A percentile compares a stretch with the other conserved stretches of the same genome.
Conservation (phyloP, 92 coral and sea anemone species). For the Umimayanthus kanabou region DNA sequence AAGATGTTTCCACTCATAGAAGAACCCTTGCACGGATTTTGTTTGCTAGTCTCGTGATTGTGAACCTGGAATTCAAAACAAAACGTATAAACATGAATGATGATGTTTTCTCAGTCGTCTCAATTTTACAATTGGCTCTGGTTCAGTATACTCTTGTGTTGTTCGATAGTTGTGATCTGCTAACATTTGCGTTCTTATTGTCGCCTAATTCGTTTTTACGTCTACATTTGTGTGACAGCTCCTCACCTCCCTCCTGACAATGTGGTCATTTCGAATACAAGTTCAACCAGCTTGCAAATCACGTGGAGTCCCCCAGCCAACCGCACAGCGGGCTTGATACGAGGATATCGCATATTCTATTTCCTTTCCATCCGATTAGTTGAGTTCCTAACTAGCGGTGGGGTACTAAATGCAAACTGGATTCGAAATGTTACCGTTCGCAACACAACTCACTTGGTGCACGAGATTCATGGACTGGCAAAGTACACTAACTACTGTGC, state of each 20-base stretch:
- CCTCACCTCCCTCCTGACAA: slow-evolving; percentile 22
- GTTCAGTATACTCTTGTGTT: no score
- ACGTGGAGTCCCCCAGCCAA: not conserved
- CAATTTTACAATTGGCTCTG: no score
- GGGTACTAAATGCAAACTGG: not conserved
- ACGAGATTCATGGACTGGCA: slow-evolving; percentile 4
- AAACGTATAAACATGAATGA: no score
- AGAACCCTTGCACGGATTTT: not conserved
- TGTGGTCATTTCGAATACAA: not conserved
- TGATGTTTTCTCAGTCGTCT: no score
- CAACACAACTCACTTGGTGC: not conserved
- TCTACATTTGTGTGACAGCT: not conserved
- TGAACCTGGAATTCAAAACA: no score
- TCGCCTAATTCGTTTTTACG: not conserved
- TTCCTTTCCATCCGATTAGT: not conserved
- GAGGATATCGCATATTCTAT: slow-evolving; percentile 18
- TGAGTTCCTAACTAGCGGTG: not conserved
- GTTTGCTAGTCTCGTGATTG: no score
- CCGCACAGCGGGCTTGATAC: slow-evolving; percentile 11
- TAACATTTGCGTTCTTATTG: not conserved
- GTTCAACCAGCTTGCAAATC: slow-evolving; percentile 22
- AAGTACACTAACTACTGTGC: slow-evolving; percentile 14
- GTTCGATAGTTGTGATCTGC: not conserved
- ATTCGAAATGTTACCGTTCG: not conserved
- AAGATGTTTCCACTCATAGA: not conserved